Conservation (phyloP, 92 coral and sea anemone genomes). For the Umimayanthus kanabou region DNA sequence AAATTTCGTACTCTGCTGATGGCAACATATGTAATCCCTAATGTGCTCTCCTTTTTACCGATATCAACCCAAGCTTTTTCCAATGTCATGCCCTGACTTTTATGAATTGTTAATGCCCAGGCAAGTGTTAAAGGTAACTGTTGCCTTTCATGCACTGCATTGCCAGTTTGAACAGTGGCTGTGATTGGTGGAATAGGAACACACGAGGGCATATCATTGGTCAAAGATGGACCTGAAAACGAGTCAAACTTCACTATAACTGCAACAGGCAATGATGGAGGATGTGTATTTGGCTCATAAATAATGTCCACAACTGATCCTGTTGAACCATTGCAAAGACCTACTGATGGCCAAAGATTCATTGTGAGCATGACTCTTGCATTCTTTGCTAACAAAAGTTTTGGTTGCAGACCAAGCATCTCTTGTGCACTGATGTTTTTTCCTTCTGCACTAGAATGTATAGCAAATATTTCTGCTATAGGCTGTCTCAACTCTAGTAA, state of each 20-base stretch:
- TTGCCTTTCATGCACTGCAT: slow-evolving; percentile 64
- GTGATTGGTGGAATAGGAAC: slow-evolving; percentile 39
- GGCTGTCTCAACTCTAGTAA: slow-evolving; percentile 24
- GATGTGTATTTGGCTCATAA: slow-evolving; percentile 14
- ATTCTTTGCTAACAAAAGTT: slow-evolving; percentile 16
- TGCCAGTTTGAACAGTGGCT: slow-evolving; percentile 49
- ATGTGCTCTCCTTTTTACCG: slow-evolving; percentile 59
- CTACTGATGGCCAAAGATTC: slow-evolving; percentile 34
- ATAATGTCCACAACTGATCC: slow-evolving; percentile 31
- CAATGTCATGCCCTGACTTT: slow-evolving; percentile 63
- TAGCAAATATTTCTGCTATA: slow-evolving; percentile 32
- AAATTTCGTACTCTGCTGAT: slow-evolving; percentile 53
- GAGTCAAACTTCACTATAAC: slow-evolving; percentile 45
- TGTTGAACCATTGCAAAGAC: slow-evolving; percentile 36
- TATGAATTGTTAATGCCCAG: slow-evolving; percentile 61
- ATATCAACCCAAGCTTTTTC: slow-evolving; percentile 65
- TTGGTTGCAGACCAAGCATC: slow-evolving; percentile 35
- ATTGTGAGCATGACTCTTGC: slow-evolving; percentile 23
- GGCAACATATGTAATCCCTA: slow-evolving; percentile 65
- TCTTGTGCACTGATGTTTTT: slow-evolving; percentile 31
- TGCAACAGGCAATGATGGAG: slow-evolving; percentile 36
- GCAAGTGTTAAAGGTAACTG: slow-evolving; percentile 69
- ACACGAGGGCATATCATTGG: slow-evolving; percentile 35
- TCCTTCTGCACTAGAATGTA: slow-evolving; percentile 17
- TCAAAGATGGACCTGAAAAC: slow-evolving; percentile 34